Evolutionary conservation across 2,797 vertebrate species (phyloP).

Genomic region (Distichodus sexfasciatus): DNA sequence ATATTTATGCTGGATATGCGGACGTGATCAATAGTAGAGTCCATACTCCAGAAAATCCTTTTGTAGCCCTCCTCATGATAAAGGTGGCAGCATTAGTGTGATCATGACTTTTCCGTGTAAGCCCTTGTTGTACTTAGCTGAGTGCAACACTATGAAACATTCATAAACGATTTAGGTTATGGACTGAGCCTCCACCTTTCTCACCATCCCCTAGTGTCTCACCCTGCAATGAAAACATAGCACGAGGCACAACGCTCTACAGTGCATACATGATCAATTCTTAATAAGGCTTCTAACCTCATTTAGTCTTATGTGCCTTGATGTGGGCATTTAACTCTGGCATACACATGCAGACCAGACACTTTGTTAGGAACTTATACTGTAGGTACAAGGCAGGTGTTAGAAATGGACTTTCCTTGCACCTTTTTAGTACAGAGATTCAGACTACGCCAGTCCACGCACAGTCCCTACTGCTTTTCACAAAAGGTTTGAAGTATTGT

Average conservation of each 20-base stretch:
- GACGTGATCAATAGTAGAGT: background rate
- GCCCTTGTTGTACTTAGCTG: background rate
- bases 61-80: background rate
- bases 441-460: no score
- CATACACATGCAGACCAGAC: no score
- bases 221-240: conserved; percentile 8
- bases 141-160: background rate
- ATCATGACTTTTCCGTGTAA: background rate
- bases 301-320: no score
- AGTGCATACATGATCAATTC: background rate
- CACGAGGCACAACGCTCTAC: background rate
- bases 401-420: no score
- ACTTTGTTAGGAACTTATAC: no score
- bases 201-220: background rate
- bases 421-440: no score
- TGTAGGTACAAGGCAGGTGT: no score
- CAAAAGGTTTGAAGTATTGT: no score
- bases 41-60: background rate
- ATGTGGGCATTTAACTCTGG: no score
- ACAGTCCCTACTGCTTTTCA: no score
- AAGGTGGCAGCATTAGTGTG: background rate
- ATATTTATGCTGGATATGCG: background rate
- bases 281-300: background rate
- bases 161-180: background rate
- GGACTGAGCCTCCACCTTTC: background rate